Base-by-base conservation (phyloP, 2,797 vertebrate genomes). In the Heteromormyrus szaboi region DNA sequence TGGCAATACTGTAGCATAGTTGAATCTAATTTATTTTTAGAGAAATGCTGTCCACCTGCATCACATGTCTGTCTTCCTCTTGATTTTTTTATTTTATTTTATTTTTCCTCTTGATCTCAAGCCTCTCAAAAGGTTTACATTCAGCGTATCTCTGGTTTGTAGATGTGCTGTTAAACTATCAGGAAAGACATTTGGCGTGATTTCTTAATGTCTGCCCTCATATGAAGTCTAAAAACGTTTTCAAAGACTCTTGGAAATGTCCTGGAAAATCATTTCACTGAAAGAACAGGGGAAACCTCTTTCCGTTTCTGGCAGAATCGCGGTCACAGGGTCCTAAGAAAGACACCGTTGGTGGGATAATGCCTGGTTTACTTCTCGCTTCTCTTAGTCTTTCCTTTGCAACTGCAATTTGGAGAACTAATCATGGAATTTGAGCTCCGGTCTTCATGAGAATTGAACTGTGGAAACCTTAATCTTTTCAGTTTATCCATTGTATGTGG, bases 1-100 rank as follows among this genome's bases (percentile, higher is more conserved):
- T 50, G 83, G 83, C 83, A 85, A 51, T 85, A 51, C 83, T 33
- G 48, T 22, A 51, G 83, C n/a, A 12, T 50, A 33, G 83, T 51
- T 85, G 8, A 50, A 51, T 81, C 76, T 81, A 81, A 81, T 85
- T 85, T 85, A 85, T 85, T 85, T 85, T 85, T 85, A 29, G 83
- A 85, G 83, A 85, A 33, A 29, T 85, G 83, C 11, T 85, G 44
- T 85, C 81, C 83, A 85, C 48, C 83, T 85, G 83, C 83, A 85
- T 85, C 81, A 51, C 81, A 84, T 50, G 81, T 84, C 44, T 46
- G 17, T 25, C 81, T 51, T 51, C 3, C 48, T 51, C n/a, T 84
- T 84, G 4, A 84, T n/a, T 25, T 9, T 19, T 51, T 51, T 11
- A 0, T 14, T 51, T 4, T 1, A 2, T 44, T 44, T 8, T n/a